These are phyloP conservation scores for Drosophila fuyamai DNA, from an alignment of 1,140 invertebrate species.

Conservation along the genomic window DNA sequence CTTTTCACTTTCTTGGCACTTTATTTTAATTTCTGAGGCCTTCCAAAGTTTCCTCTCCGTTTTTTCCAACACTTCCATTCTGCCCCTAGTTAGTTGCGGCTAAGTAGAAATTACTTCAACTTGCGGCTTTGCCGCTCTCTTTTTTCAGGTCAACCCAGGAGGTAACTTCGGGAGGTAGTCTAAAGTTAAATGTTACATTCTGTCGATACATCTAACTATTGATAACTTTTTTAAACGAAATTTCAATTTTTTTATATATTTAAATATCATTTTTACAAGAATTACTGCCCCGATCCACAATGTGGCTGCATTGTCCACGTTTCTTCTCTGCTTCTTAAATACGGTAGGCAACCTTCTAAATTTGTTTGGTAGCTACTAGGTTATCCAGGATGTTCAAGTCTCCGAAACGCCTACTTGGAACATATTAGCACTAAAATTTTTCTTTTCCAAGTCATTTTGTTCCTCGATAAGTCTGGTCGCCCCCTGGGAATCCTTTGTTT, in stretches of 20 bases:
- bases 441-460: not conserved
- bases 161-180: not conserved
- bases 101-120: constrained; percentile 72
- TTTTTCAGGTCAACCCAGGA: constrained; percentile 41
- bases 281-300: too few species aligned
- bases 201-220: too few species aligned
- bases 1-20: constrained; percentile 81
- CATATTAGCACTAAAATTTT: not conserved
- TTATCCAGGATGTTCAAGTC: too few species aligned
- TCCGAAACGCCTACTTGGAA: too few species aligned
- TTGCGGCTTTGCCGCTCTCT: constrained; percentile 50
- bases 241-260: too few species aligned
- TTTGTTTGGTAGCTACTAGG: too few species aligned
- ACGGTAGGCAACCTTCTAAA: too few species aligned
- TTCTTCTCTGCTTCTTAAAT: too few species aligned
- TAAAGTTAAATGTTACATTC: not conserved
- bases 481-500: constrained; percentile 12
- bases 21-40: constrained; percentile 76
- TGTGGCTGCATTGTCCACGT: too few species aligned
- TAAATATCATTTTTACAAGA: too few species aligned
- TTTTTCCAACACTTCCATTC: constrained; percentile 39
- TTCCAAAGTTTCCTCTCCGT: constrained; percentile 54
- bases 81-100: constrained; percentile 61
- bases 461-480: constrained; percentile 15
- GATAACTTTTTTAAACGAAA: too few species aligned